Conservation (phyloP, 2,797 vertebrate species). For the Ctenopoma kingsleyae region DNA sequence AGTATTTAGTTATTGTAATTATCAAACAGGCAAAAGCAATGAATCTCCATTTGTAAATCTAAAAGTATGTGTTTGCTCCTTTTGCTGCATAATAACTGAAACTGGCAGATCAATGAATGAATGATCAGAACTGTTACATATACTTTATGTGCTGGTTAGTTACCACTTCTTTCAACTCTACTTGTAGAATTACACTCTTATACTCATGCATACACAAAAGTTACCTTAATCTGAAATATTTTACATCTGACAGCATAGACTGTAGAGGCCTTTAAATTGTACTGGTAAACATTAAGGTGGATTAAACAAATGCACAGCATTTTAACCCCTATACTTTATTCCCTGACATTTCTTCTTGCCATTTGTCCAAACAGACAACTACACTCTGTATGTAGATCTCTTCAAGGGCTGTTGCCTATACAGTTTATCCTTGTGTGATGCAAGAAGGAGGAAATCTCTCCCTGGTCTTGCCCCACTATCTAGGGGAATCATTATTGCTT, state of each 20-base stretch:
- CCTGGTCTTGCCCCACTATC: slow-evolving; percentile 45
- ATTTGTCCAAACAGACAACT: slow-evolving; percentile 40
- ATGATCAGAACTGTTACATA: background rate
- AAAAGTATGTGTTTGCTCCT: background rate
- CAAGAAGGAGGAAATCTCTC: slow-evolving; percentile 71
- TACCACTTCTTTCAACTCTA: background rate
- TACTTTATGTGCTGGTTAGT: background rate
- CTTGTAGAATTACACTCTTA: background rate
- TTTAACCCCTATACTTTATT: slow-evolving; percentile 1
- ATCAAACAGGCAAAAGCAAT: background rate
- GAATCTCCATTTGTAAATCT: background rate
- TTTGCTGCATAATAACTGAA: background rate
- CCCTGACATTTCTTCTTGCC: slow-evolving; percentile 8
- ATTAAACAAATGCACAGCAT: background rate
- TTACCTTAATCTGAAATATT: background rate
- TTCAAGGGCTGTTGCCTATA: slow-evolving; percentile 45
- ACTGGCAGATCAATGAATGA: background rate
- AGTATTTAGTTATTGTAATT: background rate
- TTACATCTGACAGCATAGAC: background rate
- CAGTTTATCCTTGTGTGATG: slow-evolving; percentile 66
- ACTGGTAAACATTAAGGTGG: background rate
- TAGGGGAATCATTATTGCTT: slow-evolving; percentile 43
- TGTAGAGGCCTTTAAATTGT: background rate
- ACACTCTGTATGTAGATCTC: slow-evolving; percentile 40
- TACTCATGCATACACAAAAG: background rate